Base-by-base conservation (phyloP, 2,797 vertebrate species). In the Peromyscus nudipes region DNA sequence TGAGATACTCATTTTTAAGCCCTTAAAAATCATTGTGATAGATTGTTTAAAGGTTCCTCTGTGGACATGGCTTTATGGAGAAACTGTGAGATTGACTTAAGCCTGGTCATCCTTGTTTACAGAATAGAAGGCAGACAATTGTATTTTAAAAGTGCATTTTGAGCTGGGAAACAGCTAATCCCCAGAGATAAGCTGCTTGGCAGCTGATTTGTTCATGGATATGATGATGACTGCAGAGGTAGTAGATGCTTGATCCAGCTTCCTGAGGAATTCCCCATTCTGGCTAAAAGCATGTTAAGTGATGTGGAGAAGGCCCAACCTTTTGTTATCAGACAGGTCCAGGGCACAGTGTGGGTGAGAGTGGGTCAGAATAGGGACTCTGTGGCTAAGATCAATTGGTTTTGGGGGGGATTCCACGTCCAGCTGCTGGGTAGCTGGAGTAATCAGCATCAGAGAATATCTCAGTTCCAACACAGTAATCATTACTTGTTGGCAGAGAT, bases 401-500 rank as follows among this genome's bases (percentile, higher is more conserved):
- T 94, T 43, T 92, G 25, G 94, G 46, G 57, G 73, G 95, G 91
- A 64, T 97, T 95, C 77, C 80, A 96, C 94, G 90, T 96, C 71
- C 4, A 52, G 81, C 80, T 52, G 95, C 91, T 96, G 94, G 46
- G 94, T 98, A 88, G 97, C 83, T 86, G 62, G 62, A 62, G 52
- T 92, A 83, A 82, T 91, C 95, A 93, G 2, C 86, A 73, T 55
- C 77, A 2, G 0, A 76, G 96, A 97, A 92, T n/a, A 43, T 93
- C 7, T 69, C 83, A 82, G 94, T 95, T 97, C 88, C 69, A 95
- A 89, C 62, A 75, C 85, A 89, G 67, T 93, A 90, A 91, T 76
- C 62, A 77, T 81, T 75, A 37, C 69, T 97, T 96, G 96, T 92
- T 97, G 65, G 40, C 82, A 97, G 97, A 97, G 97, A 98, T n/a